A percentile compares a stretch with the other conserved stretches of the same genome.
Conservation (phyloP, 2,888 invertebrate genomes). For the Yponomeuta evonymella region DNA sequence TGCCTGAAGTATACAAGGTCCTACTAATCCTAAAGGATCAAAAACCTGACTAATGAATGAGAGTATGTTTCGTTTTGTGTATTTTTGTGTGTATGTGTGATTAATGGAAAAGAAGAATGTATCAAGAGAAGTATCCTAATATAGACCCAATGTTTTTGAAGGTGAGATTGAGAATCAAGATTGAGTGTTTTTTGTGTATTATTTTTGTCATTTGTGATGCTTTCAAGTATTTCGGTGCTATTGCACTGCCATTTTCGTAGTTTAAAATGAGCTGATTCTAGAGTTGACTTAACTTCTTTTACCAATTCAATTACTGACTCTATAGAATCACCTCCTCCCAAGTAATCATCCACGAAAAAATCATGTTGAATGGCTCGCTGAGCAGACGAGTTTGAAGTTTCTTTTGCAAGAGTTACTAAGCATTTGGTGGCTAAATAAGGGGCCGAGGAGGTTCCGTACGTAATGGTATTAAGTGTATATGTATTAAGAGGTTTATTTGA, state of each 20-base stretch:
- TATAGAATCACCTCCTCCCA: slow-evolving; percentile 23
- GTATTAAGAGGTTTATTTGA: slow-evolving; percentile 18
- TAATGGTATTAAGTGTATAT: slow-evolving; percentile 24
- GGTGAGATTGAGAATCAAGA: slow-evolving; percentile 7
- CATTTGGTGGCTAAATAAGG: slow-evolving; percentile 25
- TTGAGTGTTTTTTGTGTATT: neutral
- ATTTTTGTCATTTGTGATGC: slow-evolving; percentile 9
- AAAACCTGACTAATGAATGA: neutral
- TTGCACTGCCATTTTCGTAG: too few species aligned
- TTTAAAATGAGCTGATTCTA: slow-evolving; percentile 10
- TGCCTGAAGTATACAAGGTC: slow-evolving; percentile 11
- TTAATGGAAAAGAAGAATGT: too few species aligned
- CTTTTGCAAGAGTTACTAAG: slow-evolving; percentile 14
- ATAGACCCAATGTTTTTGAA: slow-evolving; percentile 19
- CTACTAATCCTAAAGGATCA: slow-evolving; percentile 15
- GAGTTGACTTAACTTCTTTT: slow-evolving; percentile 11
- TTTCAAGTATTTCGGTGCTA: too few species aligned
- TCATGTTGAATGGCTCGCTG: slow-evolving; percentile 26
- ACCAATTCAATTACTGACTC: slow-evolving; percentile 20
- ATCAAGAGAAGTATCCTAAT: slow-evolving; percentile 4
- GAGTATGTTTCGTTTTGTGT: too few species aligned
- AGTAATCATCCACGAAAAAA: slow-evolving; percentile 28
- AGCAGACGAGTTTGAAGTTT: slow-evolving; percentile 18
- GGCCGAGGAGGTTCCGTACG: slow-evolving; percentile 25
- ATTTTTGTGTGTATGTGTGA: too few species aligned